Evolutionary conservation across 2,888 invertebrate species (phyloP).

Genomic region (Eristalinus aeneus): DNA sequence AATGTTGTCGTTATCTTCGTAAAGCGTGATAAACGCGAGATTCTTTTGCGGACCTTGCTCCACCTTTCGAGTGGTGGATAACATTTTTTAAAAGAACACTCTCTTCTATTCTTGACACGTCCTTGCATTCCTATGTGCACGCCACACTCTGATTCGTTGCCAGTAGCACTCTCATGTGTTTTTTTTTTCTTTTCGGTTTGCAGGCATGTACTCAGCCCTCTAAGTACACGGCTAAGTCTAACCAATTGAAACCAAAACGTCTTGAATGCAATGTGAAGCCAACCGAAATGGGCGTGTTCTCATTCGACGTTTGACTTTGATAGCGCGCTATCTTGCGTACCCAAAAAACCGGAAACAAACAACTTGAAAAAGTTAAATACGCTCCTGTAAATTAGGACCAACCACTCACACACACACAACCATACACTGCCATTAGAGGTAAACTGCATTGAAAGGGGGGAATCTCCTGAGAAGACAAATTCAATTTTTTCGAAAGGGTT

Average conservation of each 20-base stretch:
- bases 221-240: neutral
- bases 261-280: constrained; percentile 6
- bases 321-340: constrained; percentile 44
- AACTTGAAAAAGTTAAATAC: constrained; percentile 58
- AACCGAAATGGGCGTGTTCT: constrained; percentile 65
- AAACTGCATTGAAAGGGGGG: neutral
- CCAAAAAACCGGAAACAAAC: constrained; percentile 69
- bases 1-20: neutral
- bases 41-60: neutral
- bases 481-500: constrained; percentile 27
- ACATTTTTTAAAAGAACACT: neutral
- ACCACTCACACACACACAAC: neutral
- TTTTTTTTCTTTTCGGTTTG: neutral
- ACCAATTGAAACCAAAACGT: constrained; percentile 44
- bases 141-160: neutral
- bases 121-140: neutral
- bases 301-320: constrained; percentile 56
- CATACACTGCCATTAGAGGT: neutral
- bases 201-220: neutral
- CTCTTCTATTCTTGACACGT: constrained; percentile 2
- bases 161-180: neutral
- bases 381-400: constrained; percentile 63
- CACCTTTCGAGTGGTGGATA: neutral
- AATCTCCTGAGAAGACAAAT: neutral
- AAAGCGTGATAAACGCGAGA: neutral